Percentiles rank a stretch among this genome's conserved stretches.
phyloP scores from a whole-genome alignment of 2,113 vertebrate species.

The Epinephelus fuscoguttatus region DNA sequence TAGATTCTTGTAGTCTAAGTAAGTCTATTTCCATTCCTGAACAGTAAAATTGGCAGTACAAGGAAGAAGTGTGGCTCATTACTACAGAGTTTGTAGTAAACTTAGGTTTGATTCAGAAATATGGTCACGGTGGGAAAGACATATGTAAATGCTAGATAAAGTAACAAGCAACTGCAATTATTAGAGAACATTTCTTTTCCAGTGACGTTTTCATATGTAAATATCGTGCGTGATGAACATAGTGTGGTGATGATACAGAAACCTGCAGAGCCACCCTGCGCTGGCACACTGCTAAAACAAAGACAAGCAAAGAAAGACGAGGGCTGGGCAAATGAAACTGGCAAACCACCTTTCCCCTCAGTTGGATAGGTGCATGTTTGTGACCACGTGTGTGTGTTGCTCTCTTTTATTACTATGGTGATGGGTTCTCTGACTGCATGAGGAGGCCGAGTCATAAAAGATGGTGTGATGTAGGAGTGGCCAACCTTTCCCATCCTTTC shows the following conservation, averaged over 20 bases:
- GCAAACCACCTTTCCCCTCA: neutral
- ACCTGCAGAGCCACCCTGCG: neutral
- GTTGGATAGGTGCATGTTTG: neutral
- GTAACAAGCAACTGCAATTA: neutral
- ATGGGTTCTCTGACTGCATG: slow-evolving; percentile 4
- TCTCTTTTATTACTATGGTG: slow-evolving; percentile 37
- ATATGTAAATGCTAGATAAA: neutral
- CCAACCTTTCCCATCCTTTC: slow-evolving; percentile 35
- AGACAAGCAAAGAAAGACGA: neutral
- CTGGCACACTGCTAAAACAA: slow-evolving; percentile 22
- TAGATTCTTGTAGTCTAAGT: neutral
- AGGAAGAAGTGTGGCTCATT: neutral
- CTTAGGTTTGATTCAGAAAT: neutral
- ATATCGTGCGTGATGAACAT: neutral
- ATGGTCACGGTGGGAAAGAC: neutral
- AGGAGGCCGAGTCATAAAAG: slow-evolving; percentile 19
- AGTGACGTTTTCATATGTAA: neutral
- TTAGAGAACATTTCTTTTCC: neutral
- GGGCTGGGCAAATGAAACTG: neutral
- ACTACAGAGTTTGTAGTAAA: too few species aligned
- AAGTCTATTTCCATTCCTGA: neutral
- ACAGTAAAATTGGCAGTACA: neutral
- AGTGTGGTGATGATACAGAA: neutral
- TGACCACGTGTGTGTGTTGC: slow-evolving; percentile 19
- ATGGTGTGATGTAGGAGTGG: slow-evolving; percentile 57